Evolutionary conservation across 2,888 invertebrate species (phyloP), one percentile per base, ranked within the genome.

Genomic region (Tetropium fuscum): DNA sequence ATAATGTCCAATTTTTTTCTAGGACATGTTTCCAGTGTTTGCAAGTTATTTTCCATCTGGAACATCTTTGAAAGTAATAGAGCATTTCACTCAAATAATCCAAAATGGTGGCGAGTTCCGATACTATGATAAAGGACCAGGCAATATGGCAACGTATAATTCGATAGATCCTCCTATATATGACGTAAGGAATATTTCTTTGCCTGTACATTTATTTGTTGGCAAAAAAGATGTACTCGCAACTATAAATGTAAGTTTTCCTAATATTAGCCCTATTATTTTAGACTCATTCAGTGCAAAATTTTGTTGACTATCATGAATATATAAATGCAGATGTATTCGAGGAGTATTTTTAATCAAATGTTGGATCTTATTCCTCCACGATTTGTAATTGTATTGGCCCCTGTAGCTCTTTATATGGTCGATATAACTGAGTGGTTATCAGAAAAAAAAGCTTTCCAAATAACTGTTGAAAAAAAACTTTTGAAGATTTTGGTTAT

Each of bases 201-300:
- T 87, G 18, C 89, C 90, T 0, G 83, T 90, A 1, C 86, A 86
- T 15, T 74, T 92, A 25, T 86, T 88, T 51, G 88, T 87, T 72
- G 85, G 87, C 5, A 81, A 86, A 32, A 88, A 90, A 64, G 93
- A 93, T 78, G 89, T 88, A 86, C 78, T 93, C 1, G 84, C 91
- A 0, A 85, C 87, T 64, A 82, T 85, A 19, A 60, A 64, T 62
- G 84, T 84, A 75, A 72, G 69, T 62, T 13, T 47, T 40, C 8
- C 20, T 16, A 11, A 43, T 18, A 40, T 36, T 7, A 41, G 20
- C 13, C 27, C 8, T 4, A 27, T 27, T n/a, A n/a, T n/a, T n/a
- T n/a, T n/a, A n/a, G n/a, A n/a, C n/a, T n/a, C n/a, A n/a, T n/a
- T n/a, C n/a, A n/a, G n/a, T n/a, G n/a, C n/a, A n/a, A n/a, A n/a